Percentiles rank a stretch among this genome's conserved stretches.
Evolutionary conservation across 2,888 invertebrate species (phyloP).

Genomic region (Troides helena): DNA sequence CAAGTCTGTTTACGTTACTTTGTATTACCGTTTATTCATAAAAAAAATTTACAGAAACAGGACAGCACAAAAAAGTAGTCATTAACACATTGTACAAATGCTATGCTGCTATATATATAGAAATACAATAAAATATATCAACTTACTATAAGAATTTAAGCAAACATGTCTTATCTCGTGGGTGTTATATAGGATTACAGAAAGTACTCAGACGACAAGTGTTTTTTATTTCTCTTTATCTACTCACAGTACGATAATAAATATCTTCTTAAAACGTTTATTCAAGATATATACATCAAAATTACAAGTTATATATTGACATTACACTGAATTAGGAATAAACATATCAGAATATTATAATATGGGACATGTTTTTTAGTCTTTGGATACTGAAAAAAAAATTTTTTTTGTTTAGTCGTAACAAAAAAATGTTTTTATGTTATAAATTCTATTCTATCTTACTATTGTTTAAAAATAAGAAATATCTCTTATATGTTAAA

Average conservation of each 20-base stretch:
- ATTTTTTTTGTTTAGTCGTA: too few species aligned
- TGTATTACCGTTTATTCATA: background rate
- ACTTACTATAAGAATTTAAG: background rate
- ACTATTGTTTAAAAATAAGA: too few species aligned
- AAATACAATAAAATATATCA: background rate
- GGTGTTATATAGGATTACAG: slow-evolving; percentile 2
- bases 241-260: slow-evolving; percentile 1
- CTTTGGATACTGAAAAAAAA: too few species aligned
- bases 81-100: background rate
- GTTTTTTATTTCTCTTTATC: slow-evolving; percentile 3
- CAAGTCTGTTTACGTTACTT: background rate
- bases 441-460: too few species aligned
- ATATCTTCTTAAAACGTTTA: slow-evolving; percentile 1
- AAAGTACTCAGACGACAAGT: background rate
- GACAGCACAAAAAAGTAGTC: background rate
- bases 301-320: background rate
- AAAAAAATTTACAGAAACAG: background rate
- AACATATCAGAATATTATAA: too few species aligned
- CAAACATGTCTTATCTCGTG: background rate
- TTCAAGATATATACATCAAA: background rate
- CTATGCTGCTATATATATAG: background rate
- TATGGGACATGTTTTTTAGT: too few species aligned
- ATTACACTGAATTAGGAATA: background rate
- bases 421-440: too few species aligned
- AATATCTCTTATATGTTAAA: too few species aligned